Evolutionary conservation across 2,113 vertebrate species (phyloP), one percentile per base, ranked within the genome.

Genomic region (Apodemus sylvaticus): DNA sequence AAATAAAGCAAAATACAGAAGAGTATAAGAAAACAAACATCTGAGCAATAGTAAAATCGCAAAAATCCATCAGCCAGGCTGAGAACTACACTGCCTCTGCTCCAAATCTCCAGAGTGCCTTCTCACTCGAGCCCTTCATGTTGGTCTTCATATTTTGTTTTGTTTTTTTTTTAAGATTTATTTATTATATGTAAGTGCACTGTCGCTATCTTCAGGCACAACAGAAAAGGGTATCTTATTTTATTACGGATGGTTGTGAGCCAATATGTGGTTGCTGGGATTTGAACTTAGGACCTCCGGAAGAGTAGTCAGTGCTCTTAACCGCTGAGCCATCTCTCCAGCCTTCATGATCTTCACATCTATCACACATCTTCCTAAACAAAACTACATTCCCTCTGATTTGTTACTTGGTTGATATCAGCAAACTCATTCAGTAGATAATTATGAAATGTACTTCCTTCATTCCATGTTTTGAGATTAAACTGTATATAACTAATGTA

Each of bases 401-500:
- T 66, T 68, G 53, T 58, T 58, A 82, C 90, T 78, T 24, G 60
- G 19, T 62, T 31, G 68, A 39, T 26, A 31, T 42, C 88, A 78
- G 26, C 45, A 24, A 22, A 91, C 85, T 39, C 24, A 34, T 62
- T 39, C 4, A 73, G 51, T 34, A 70, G 48, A 70, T 71, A 34
- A 51, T 51, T 93, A 71, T 13, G 78, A 91, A 86, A 73, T 4
- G 4, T 24, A 8, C 73, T 42, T 74, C 34, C 93, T 96, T 95
- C 53, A 42, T 77, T 93, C 31, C 48, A n/a, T 39, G 29, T 62
- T 93, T 82, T 77, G 60, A 39, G 58, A 94, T 91, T 93, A 77
- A 89, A 77, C 31, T 92, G 31, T 71, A 3, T 13, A 31, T 58
- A 94, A 85, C 13, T 5, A 81, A 89, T 62, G 34, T 19, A 42